Evolutionary conservation across 2,797 vertebrate species (phyloP).

Genomic region (Graptemys geographica): DNA sequence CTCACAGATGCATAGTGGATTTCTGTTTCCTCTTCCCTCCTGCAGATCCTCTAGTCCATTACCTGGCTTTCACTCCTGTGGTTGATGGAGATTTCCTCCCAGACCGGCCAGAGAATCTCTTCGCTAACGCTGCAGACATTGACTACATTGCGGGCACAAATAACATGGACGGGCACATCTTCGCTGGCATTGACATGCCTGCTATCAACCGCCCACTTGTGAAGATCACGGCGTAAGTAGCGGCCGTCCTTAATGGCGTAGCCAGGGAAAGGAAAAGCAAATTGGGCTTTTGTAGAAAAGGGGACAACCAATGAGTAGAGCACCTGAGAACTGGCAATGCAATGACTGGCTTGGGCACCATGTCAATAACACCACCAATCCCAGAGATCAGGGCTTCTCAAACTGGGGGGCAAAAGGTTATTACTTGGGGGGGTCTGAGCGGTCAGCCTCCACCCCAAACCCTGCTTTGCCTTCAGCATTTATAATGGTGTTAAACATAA

Average conservation of each 20-base stretch:
- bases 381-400: not conserved
- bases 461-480: no score
- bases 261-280: not conserved
- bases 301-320: not conserved
- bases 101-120: constrained; percentile 84
- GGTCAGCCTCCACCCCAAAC: no score
- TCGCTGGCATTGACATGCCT: constrained; percentile 85
- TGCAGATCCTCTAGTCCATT: constrained; percentile 84
- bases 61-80: constrained; percentile 85
- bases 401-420: no score
- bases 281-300: not conserved
- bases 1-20: not conserved
- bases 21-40: not conserved
- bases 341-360: not conserved
- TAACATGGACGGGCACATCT: constrained; percentile 93
- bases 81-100: constrained; percentile 94
- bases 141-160: constrained; percentile 91
- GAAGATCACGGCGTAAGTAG: constrained; percentile 81
- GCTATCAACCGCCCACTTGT: constrained; percentile 80
- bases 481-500: no score
- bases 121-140: constrained; percentile 86
- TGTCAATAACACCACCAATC: not conserved
- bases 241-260: accelerated
- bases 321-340: not conserved
- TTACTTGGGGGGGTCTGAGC: no score